phyloP scores from a whole-genome alignment of 35 echinoderm and acorn worm genomes.

The Apostichopus japonicus region DNA sequence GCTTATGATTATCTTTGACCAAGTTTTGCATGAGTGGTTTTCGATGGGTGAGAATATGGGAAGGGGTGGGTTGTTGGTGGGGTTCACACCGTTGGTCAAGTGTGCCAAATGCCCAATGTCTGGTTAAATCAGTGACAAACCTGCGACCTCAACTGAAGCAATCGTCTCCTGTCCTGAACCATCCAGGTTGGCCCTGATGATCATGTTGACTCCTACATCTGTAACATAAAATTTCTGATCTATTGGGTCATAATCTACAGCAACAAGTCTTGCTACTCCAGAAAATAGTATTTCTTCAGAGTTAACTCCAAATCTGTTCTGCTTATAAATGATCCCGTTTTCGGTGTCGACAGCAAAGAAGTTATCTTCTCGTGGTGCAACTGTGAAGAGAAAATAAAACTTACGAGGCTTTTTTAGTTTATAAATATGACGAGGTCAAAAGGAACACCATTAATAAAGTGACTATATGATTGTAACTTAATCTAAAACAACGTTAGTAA shows the following conservation, averaged over 20 bases:
- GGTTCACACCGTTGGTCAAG: no score
- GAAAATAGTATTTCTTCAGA: background rate
- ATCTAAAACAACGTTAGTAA: background rate
- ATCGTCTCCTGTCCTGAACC: conserved; percentile 20
- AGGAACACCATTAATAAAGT: no score
- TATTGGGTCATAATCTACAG: conserved; percentile 60
- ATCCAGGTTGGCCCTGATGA: conserved; percentile 5
- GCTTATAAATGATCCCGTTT: background rate
- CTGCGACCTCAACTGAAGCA: background rate
- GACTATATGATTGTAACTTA: no score
- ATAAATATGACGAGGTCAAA: no score
- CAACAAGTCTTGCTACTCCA: conserved; percentile 9
- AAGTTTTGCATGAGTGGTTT: no score
- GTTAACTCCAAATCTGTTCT: background rate
- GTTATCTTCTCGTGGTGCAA: conserved; percentile 8
- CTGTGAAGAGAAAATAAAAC: background rate
- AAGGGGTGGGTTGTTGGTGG: no score
- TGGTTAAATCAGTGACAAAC: background rate
- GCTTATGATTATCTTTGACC: no score
- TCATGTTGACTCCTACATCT: background rate
- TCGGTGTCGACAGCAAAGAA: conserved; percentile 11
- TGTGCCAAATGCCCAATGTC: no score
- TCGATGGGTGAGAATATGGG: no score
- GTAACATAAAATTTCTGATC: conserved; percentile 58
- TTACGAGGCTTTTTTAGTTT: background rate